Evolutionary conservation across 1,140 invertebrate species (phyloP).

Genomic region (Bombus confusus): DNA sequence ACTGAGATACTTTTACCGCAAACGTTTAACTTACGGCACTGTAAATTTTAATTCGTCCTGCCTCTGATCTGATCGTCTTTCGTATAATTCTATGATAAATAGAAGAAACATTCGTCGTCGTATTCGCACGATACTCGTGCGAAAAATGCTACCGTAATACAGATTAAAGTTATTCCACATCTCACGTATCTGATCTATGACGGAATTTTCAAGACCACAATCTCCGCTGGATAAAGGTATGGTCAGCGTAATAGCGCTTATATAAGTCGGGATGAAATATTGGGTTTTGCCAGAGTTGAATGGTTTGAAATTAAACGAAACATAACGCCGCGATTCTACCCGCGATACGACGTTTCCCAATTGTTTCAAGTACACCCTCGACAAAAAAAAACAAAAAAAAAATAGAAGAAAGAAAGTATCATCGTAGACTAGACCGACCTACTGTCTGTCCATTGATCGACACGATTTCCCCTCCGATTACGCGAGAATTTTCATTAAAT

Average conservation of each 20-base stretch:
- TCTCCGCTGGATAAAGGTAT: background rate
- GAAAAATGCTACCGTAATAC: background rate
- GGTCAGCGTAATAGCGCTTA: background rate
- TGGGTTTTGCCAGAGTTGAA: background rate
- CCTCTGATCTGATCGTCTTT: background rate
- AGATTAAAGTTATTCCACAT: background rate
- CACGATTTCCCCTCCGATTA: background rate
- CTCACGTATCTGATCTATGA: background rate
- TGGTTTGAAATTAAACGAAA: background rate
- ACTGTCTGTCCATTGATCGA: background rate
- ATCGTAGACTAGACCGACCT: background rate
- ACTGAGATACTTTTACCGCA: background rate
- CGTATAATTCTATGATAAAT: background rate
- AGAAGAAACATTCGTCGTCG: background rate
- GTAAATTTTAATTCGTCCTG: background rate
- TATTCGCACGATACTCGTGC: background rate
- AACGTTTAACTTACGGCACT: too few species aligned
- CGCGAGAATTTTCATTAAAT: constrained; percentile 13
- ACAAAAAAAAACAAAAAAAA: background rate
- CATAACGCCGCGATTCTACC: background rate
- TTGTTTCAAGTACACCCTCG: background rate
- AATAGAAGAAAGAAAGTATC: background rate
- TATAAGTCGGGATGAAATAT: background rate
- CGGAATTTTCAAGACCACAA: background rate
- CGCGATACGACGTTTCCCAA: background rate